A percentile compares a stretch with the other conserved stretches of the same genome.
These are phyloP conservation scores for Labroides dimidiatus DNA, from an alignment of 2,797 vertebrate genomes.

Conservation along the genomic window DNA sequence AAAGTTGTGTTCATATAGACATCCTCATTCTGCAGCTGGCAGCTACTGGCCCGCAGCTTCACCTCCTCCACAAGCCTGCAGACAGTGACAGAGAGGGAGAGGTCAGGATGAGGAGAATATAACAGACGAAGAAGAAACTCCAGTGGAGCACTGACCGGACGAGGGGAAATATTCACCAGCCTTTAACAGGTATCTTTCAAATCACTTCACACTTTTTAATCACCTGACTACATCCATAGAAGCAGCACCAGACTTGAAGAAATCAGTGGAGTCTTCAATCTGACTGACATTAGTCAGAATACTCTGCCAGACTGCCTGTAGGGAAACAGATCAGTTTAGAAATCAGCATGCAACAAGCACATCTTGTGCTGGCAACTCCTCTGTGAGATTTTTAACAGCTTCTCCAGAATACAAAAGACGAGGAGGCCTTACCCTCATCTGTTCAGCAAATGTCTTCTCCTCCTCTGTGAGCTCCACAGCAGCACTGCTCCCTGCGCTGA, in stretches of 20 bases:
- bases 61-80: conserved; percentile 90
- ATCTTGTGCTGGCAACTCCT: neutral
- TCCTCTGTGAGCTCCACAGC: conserved; percentile 86
- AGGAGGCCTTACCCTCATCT: conserved; percentile 81
- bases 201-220: neutral
- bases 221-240: conserved; percentile 94
- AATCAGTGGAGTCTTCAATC: conserved; percentile 89
- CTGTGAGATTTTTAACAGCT: neutral
- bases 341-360: neutral
- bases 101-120: too few species aligned
- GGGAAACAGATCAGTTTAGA: neutral
- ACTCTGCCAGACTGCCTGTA: conserved; percentile 86
- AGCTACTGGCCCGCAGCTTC: conserved; percentile 82
- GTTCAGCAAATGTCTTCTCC: conserved; percentile 82
- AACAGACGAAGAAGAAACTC: neutral
- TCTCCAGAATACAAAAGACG: neutral
- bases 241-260: conserved; percentile 91
- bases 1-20: conserved; percentile 92
- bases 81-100: neutral
- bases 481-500: conserved; percentile 73
- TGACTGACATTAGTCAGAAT: conserved; percentile 84
- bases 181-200: neutral
- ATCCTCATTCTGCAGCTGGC: conserved; percentile 90
- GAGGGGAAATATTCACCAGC: too few species aligned
- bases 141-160: too few species aligned